Evolutionary conservation across 1,140 invertebrate species (phyloP).

Genomic region (Tachypleus tridentatus): DNA sequence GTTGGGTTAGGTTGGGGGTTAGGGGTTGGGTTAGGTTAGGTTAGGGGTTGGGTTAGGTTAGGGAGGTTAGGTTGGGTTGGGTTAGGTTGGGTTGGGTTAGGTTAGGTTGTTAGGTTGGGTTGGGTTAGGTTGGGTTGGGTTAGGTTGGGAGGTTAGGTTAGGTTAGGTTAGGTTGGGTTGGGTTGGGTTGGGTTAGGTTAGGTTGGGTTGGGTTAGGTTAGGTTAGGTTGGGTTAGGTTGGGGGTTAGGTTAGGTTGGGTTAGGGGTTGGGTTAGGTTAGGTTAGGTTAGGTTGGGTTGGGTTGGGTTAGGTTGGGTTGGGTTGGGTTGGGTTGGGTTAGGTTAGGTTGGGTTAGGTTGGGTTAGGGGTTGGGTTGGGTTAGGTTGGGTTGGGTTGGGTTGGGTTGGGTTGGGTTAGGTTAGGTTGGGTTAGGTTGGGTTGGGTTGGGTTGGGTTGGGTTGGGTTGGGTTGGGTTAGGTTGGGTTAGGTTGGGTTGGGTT

Average conservation of each 20-base stretch:
- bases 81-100: slow-evolving; percentile 24
- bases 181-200: slow-evolving; percentile 22
- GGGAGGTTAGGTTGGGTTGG: slow-evolving; percentile 23
- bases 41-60: slow-evolving; percentile 22
- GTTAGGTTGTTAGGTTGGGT: slow-evolving; percentile 24
- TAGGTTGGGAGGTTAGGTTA: slow-evolving; percentile 24
- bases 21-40: slow-evolving; percentile 17
- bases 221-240: slow-evolving; percentile 16
- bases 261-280: slow-evolving; percentile 24
- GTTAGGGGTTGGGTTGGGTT: slow-evolving; percentile 27
- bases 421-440: slow-evolving; percentile 26
- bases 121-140: slow-evolving; percentile 22
- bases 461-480: slow-evolving; percentile 24
- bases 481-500: slow-evolving; percentile 26
- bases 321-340: slow-evolving; percentile 27
- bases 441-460: slow-evolving; percentile 28
- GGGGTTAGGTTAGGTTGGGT: slow-evolving; percentile 21
- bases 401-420: slow-evolving; percentile 29
- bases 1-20: slow-evolving; percentile 21
- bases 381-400: slow-evolving; percentile 31
- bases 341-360: slow-evolving; percentile 31
- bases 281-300: slow-evolving; percentile 24
- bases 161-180: slow-evolving; percentile 28
- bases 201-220: slow-evolving; percentile 25
- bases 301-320: slow-evolving; percentile 25